Evolutionary conservation across 2,888 invertebrate genomes (phyloP), one percentile per base, ranked within the genome.

Genomic region (Heliconius aoede): DNA sequence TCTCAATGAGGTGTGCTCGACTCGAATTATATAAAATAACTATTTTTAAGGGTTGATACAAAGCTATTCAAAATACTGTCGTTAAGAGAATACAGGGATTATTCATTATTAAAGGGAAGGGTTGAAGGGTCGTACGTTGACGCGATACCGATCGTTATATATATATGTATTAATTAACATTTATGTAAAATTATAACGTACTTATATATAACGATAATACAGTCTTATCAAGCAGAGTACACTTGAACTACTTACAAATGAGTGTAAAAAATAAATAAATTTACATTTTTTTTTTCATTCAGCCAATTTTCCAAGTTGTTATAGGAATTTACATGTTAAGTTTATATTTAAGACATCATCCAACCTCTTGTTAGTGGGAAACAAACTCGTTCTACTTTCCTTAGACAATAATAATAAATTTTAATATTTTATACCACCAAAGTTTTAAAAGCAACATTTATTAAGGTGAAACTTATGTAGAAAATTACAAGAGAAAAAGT

Each of bases 31-130:
- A 60, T 36, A 72, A 72, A 72, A 60, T 60, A 72, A 61, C 72
- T 36, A 72, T 32, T 72, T 72, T 24, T 26, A 60, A 72, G 72
- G 72, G 72, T 72, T 60, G 72, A 72, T 72, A 72, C 72, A 61
- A 60, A 55, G 30, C 69, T 69, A 30, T 69, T 55, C 69, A 55
- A 69, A 69, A 69, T 69, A 69, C 21, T 69, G 55, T 69, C 69
- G 55, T 69, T 68, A 55, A 69, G 30, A 55, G 69, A n/a, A 30
- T n/a, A 55, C 55, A n/a, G 55, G 69, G 55, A 69, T 51, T 55
- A 69, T 55, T 69, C 51, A 69, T 55, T 55, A 69, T 30, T 1
- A 55, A n/a, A 30, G 13, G 24, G 28, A n/a, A 32, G 51, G 46
- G 28, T 21, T 51, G 51, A 69, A 8, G 51, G 9, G 21, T 9